Base-by-base conservation (phyloP, 2,113 vertebrate genomes). In the Perca flavescens region DNA sequence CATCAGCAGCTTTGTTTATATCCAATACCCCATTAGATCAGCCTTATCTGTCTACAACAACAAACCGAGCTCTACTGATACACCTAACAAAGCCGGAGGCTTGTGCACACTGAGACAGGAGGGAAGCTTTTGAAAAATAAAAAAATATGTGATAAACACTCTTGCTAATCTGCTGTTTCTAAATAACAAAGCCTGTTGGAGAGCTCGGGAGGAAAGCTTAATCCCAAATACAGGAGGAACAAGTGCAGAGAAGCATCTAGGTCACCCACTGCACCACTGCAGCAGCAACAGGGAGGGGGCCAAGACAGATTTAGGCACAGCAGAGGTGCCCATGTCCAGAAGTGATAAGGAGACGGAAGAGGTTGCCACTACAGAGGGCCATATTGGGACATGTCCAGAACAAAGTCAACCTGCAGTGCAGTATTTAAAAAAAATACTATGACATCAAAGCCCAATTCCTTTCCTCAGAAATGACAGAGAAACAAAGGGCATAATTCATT, bases 141-240 rank as follows among this genome's bases (percentile, higher is more conserved):
- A 34, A 89, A 62, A 92, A 91, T 90, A 74, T 79, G 85, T 46
- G 72, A 85, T 78, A 77, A 82, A 91, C 54, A 74, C 79, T 77
- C 63, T 13, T 31, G 68, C 80, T 93, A 93, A 94, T 93, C 89
- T 87, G 75, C 81, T 54, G 74, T 90, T 90, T 88, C 87, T 87
- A 89, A 92, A 92, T 89, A 91, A 90, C 83, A 88, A 84, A 91
- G 67, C 79, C 83, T 6, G 52, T 40, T 40, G 53, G 71, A 91
- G 85, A 82, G 69, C 85, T 62, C 56, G 67, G 22, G 79, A 70
- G 75, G 10, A 43, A 43, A 71, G 78, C 54, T 71, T 89, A 92
- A 89, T 91, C 75, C 85, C 65, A 80, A 85, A 90, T 40, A 83
- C 81, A 86, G 79, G 71, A 83, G 36, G 61, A 87, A 85, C 79